Evolutionary conservation across 2,797 vertebrate species (phyloP).

Genomic region (Sternarchorhynchus goeldii): DNA sequence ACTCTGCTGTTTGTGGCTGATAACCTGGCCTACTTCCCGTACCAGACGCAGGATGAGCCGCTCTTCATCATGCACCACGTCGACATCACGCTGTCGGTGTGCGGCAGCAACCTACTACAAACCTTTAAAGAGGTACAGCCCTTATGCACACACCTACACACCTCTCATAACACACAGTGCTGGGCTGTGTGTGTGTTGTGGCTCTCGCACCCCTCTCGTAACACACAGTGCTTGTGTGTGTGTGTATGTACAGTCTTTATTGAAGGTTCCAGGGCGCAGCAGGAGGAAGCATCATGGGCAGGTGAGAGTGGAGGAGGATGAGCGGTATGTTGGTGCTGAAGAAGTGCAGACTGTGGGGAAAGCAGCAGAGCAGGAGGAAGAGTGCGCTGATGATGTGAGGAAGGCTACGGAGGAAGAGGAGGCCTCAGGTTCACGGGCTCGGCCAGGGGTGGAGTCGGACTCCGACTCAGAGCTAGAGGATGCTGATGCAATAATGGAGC

Average conservation of each 20-base stretch:
- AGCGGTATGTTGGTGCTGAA: slow-evolving; percentile 62
- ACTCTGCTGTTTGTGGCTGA: slow-evolving; percentile 96
- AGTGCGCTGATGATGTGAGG: slow-evolving; percentile 81
- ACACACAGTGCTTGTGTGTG: not conserved
- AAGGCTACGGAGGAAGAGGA: slow-evolving; percentile 71
- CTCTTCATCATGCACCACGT: slow-evolving; percentile 99
- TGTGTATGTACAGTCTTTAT: slow-evolving; percentile 79
- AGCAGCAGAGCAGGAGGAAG: slow-evolving; percentile 61
- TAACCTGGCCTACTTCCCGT: slow-evolving; percentile 96
- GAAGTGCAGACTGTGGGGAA: slow-evolving; percentile 38
- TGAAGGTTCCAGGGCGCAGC: slow-evolving; percentile 77
- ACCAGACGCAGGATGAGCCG: slow-evolving; percentile 95
- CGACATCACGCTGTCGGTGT: slow-evolving; percentile 96
- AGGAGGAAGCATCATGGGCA: slow-evolving; percentile 67
- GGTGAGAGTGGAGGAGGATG: slow-evolving; percentile 59
- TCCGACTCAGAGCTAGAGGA: slow-evolving; percentile 88
- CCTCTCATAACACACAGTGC: no score
- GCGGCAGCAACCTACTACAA: slow-evolving; percentile 95
- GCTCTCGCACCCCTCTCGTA: not conserved
- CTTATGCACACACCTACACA: not conserved
- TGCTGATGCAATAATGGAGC: slow-evolving; percentile 89
- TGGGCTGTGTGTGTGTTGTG: not conserved
- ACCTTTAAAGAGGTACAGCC: slow-evolving; percentile 92
- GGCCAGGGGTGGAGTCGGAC: slow-evolving; percentile 80
- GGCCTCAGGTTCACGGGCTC: slow-evolving; percentile 60